Percentiles rank a stretch among this genome's conserved stretches.
phyloP scores from a whole-genome alignment of 1,140 invertebrate genomes.

The Diorhabda sublineata region DNA sequence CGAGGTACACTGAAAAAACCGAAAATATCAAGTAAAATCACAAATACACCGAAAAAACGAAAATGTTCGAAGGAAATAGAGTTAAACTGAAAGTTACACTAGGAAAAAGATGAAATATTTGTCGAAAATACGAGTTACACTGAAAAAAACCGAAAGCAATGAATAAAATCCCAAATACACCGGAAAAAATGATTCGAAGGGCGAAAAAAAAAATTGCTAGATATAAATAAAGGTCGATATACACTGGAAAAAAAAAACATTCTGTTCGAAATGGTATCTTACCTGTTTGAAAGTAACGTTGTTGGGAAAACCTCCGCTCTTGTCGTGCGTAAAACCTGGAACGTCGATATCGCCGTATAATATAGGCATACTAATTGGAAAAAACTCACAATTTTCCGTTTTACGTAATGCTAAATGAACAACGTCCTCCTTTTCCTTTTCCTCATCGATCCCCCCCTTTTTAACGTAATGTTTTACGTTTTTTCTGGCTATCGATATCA shows the following conservation, averaged over 20 bases:
- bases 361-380: conserved; percentile 82
- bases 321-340: conserved; percentile 54
- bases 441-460: conserved; percentile 29
- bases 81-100: no score
- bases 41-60: no score
- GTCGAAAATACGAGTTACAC: no score
- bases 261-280: conserved; percentile 30
- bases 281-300: conserved; percentile 87
- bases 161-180: not conserved
- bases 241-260: conserved; percentile 1
- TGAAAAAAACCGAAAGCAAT: no score
- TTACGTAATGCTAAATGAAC: conserved; percentile 12
- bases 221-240: not conserved
- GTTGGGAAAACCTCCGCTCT: conserved; percentile 66
- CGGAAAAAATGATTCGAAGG: not conserved
- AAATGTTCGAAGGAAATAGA: no score
- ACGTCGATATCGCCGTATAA: conserved; percentile 75
- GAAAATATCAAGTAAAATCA: no score
- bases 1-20: no score
- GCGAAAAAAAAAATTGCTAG: no score
- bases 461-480: conserved; percentile 78
- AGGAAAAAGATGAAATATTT: no score
- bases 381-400: conserved; percentile 55
- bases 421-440: not conserved
- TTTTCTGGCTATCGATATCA: conserved; percentile 78